Evolutionary conservation across 2,888 invertebrate species (phyloP), one percentile per base, ranked within the genome.

Genomic region (Magallana nippona): DNA sequence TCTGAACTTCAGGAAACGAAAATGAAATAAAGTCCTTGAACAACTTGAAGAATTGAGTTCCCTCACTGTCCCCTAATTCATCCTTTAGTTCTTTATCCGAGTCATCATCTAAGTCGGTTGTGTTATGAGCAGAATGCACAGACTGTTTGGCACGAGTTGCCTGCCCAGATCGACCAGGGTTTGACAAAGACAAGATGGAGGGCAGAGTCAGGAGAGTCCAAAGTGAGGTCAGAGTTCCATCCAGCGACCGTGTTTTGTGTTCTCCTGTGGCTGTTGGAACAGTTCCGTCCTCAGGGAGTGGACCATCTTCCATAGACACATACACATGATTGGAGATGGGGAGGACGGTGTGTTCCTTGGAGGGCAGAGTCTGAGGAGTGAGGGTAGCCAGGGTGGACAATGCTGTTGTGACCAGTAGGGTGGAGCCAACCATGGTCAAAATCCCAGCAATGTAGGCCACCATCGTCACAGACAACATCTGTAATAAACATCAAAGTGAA

Each of bases 371-470:
- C 11, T 55, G 17, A n/a, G 78, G 55, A 19, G 78, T 22, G 81
- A 82, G 60, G 17, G 79, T 57, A 27, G 84, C 82, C n/a, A 89
- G 27, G 5, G 87, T 83, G 15, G 89, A 63, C 1, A 90, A 87
- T 11, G 89, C 84, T 19, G 90, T 87, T n/a, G 90, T 84, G n/a
- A 89, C 91, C 27, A 92, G 85, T 11, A 95, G 89, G n/a, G 95
- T 94, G 10, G 96, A 96, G 56, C 96, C 96, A 78, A 96, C 90
- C 77, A 96, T 93, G 3, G 96, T 96, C 60, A 96, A 92, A 71
- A 96, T 91, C 77, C 96, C 95, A 8, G 96, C 95, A 10, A 96
- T 94, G 91, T 96, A 96, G 19, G 96, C 95, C 55, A 96, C 95
- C 55, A 96, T 94, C 88, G 96, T 95, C 60, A 96, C 95, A 1